Evolutionary conservation across 2,888 invertebrate species (phyloP), one percentile per base, ranked within the genome.

Genomic region (Hypercompe scribonia): DNA sequence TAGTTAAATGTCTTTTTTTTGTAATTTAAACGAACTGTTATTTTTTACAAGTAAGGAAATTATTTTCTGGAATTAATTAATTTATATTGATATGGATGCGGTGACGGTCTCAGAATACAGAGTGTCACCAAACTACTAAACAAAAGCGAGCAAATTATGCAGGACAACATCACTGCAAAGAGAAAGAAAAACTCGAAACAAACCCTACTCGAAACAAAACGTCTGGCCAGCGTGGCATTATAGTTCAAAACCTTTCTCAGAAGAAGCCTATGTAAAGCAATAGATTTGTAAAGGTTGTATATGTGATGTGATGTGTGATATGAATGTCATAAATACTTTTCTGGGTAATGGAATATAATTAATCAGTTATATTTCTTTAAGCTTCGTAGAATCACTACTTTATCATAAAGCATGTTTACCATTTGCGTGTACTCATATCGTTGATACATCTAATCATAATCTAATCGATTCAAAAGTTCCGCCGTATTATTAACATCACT

Each of bases 401-500:
- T 61, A 61, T 61, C 15, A 31, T 8, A 15, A 31, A 61, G 58
- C 15, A 61, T 61, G 28, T 61, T 61, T 31, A 15, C 58, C 8
- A 61, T 61, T 18, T 15, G 7, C 18, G 61, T 18, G 31, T 24
- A 68, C 28, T 64, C 24, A 42, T 73, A 68, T 72, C 72, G 28
- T 28, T 42, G 21, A n/a, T 54, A 28, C 34, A 68, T 72, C 64
- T 73, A 58, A 72, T 69, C 72, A 67, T 31, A 61, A 31, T 61
- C 31, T 61, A 61, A 61, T 61, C 31, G 18, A 31, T 68, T 58
- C 18, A 21, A 68, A 34, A 54, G 31, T 69, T 24, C 65, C 72
- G 68, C 63, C 64, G 24, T 46, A 5, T 31, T 50, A 64, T 64
- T 64, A 39, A 46, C n/a, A 61, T 31, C 50, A 31, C 18, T 31